Conservation (phyloP, 1,140 invertebrate genomes). For the Spodoptera frugiperda region DNA sequence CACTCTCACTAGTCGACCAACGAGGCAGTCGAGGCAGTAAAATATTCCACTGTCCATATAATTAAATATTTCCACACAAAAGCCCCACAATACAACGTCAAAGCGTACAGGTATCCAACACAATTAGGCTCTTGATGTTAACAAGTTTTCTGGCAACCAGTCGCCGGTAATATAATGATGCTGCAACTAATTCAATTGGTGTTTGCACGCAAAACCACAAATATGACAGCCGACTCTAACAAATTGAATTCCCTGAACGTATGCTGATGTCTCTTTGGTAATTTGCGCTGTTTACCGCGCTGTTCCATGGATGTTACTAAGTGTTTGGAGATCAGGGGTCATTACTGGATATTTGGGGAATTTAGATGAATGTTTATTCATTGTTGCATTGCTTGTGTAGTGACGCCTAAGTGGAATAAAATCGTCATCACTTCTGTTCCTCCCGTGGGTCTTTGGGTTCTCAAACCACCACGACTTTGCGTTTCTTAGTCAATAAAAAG, state of each 20-base stretch:
- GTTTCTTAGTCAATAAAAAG: no score
- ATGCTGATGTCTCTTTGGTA: conserved; percentile 27
- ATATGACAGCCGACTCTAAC: conserved; percentile 34
- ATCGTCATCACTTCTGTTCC: no score
- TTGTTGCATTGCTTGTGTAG: no score
- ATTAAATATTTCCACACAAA: background rate
- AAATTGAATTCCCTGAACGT: conserved; percentile 33
- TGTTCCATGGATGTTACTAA: no score
- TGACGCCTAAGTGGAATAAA: no score
- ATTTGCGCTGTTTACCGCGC: conserved; percentile 17
- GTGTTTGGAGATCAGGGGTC: no score
- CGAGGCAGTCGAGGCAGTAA: no score
- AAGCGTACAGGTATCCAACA: conserved; percentile 3
- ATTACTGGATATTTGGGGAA: background rate
- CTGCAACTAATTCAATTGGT: conserved; percentile 20
- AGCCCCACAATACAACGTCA: background rate
- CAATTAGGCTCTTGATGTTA: conserved; percentile 16
- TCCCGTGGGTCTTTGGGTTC: no score
- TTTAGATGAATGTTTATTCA: background rate
- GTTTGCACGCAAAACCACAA: conserved; percentile 31
- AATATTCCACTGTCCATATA: no score
- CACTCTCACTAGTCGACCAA: no score
- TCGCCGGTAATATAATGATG: conserved; percentile 5
- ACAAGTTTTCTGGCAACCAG: conserved; percentile 32
- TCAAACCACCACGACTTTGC: no score